phyloP scores from a whole-genome alignment of 1,140 invertebrate genomes.

The Semibalanus balanoides region DNA sequence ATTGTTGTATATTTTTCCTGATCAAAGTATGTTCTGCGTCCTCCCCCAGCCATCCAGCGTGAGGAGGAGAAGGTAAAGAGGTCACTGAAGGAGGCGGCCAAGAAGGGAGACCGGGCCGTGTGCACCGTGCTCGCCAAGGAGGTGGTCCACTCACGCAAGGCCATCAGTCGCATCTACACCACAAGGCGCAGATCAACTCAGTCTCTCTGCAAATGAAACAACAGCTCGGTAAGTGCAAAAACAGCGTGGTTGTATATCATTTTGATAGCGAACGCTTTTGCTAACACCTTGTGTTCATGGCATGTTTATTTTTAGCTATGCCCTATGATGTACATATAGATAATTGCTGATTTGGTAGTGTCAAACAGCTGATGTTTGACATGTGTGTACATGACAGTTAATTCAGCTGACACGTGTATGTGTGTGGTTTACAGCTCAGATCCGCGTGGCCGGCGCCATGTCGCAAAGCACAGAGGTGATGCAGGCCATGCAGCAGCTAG shows the following conservation, averaged over 20 bases:
- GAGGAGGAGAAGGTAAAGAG: slow-evolving; percentile 95
- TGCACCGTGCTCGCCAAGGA: slow-evolving; percentile 92
- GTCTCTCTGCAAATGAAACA: slow-evolving; percentile 96
- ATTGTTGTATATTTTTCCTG: slow-evolving; percentile 10
- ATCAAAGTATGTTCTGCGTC: no score
- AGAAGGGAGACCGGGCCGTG: slow-evolving; percentile 88
- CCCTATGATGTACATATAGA: no score
- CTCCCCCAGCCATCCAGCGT: slow-evolving; percentile 79
- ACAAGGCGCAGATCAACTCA: slow-evolving; percentile 95
- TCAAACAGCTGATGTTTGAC: no score
- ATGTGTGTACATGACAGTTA: no score
- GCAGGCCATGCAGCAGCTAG: slow-evolving; percentile 86
- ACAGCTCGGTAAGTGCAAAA: slow-evolving; percentile 60
- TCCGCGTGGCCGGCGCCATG: slow-evolving; percentile 77
- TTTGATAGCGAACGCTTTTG: neutral
- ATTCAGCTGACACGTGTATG: neutral
- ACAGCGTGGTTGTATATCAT: no score
- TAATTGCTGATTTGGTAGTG: no score
- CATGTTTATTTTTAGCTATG: no score
- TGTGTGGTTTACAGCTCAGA: slow-evolving; percentile 42
- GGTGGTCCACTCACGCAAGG: slow-evolving; percentile 75
- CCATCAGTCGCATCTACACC: slow-evolving; percentile 78
- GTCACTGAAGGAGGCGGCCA: slow-evolving; percentile 87
- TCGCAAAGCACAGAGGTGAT: slow-evolving; percentile 91
- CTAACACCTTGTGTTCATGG: neutral